Evolutionary conservation across 2,113 vertebrate species (phyloP), one percentile per base, ranked within the genome.

Genomic region (Phrynosoma platyrhinos): DNA sequence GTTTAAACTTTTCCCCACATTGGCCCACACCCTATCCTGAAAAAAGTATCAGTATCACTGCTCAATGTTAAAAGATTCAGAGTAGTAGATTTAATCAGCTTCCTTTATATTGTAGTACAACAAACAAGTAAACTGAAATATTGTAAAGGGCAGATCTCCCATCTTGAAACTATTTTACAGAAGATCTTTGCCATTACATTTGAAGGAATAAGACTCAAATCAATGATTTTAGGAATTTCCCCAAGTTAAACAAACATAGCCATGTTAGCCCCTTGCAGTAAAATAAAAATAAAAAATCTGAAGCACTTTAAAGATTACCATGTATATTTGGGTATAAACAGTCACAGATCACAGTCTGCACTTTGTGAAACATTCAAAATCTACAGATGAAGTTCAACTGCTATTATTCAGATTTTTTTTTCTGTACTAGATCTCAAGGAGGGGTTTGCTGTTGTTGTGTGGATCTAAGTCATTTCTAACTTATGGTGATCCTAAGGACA

Each of bases 11-110:
- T 98, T 99, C 42, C 98, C 98, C 91, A 99, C 97, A 4, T 95
- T 98, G 92, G 98, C 98, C 99, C 99, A 99, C 90, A 98, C 98
- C 91, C 98, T 98, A 93, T 99, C 99, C 99, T 99, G 95, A 91
- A 99, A 97, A 96, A 91, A 96, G 83, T 88, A 94, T 93, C 75
- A 95, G 88, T 83, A 94, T 95, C 95, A 96, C 88, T 92, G 93
- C 14, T 90, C 3, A 5, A 85, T 87, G 93, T 74, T 62, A 81
- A 87, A 71, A 91, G 5, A 78, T 10, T 71, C 8, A 83, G 27
- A 83, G 52, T 21, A 55, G 16, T 30, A 86, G 21, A 79, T 53
- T 83, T 1, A 42, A 82, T 1, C 58, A 84, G 83, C 0, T 79
- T 87, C 6, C 42, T 47, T 81, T 16, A 36, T 68, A 83, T 21